phyloP scores from a whole-genome alignment of 2,113 vertebrate genomes.

The Melanostigma gelatinosum region DNA sequence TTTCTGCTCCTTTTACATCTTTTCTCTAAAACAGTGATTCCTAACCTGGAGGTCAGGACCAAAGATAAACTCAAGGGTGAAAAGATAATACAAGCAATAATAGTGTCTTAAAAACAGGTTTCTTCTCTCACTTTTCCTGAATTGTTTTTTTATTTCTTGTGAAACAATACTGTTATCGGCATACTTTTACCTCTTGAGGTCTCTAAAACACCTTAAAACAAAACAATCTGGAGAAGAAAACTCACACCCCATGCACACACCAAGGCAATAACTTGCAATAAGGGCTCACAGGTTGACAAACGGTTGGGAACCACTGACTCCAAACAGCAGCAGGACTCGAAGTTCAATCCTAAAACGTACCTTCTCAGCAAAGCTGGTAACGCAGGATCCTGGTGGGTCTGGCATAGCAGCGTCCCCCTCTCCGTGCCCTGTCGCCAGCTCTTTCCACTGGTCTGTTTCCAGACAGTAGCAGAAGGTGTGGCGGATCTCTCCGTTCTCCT shows the following conservation, averaged over 20 bases:
- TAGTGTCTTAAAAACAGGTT: not conserved
- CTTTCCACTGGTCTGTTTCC: constrained; percentile 90
- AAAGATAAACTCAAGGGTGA: not conserved
- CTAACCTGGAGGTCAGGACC: not conserved
- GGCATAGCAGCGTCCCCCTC: constrained; percentile 65
- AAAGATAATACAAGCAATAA: not conserved
- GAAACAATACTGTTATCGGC: not conserved
- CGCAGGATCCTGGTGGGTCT: constrained; percentile 91
- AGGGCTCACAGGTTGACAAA: not conserved
- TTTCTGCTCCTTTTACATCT: not conserved
- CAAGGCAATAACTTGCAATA: not conserved
- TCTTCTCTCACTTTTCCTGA: not conserved
- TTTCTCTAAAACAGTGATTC: not conserved
- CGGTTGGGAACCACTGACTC: not conserved
- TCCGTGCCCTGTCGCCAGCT: constrained; percentile 81
- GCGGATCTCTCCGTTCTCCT: constrained; percentile 86
- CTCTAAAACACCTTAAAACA: not conserved
- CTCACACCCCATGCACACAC: not conserved
- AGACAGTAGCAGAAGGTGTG: constrained; percentile 95
- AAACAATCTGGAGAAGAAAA: not conserved
- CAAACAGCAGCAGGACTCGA: not conserved
- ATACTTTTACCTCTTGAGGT: not conserved
- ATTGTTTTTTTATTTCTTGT: not conserved
- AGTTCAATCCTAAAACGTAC: constrained; percentile 26
- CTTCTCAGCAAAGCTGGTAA: constrained; percentile 93